These are phyloP conservation scores for Manacus vitellinus DNA, from an alignment of 2,113 vertebrate genomes.

Conservation along the genomic window DNA sequence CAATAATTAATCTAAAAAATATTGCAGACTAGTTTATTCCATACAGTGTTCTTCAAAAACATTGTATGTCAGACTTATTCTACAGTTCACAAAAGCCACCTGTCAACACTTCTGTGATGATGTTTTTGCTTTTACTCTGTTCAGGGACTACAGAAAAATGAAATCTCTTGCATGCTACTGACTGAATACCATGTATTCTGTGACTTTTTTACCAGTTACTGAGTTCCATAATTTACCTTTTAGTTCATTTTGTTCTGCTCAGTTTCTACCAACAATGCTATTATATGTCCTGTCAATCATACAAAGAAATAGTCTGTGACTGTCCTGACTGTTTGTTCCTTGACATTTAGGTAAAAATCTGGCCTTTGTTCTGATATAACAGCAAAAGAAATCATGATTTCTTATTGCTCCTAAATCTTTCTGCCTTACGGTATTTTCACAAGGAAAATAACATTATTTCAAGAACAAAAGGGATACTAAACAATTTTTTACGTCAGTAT, in stretches of 20 bases:
- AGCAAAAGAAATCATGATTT: neutral
- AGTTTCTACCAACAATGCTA: neutral
- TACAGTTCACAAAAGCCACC: neutral
- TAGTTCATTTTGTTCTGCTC: neutral
- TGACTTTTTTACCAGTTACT: neutral
- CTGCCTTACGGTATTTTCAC: neutral
- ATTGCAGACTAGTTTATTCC: neutral
- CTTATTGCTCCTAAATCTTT: neutral
- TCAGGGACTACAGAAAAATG: neutral
- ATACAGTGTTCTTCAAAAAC: neutral
- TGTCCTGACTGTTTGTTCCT: neutral
- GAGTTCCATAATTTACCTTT: neutral
- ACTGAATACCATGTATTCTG: neutral
- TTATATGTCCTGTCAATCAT: neutral
- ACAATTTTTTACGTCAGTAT: neutral
- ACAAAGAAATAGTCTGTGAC: neutral
- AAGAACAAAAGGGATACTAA: neutral
- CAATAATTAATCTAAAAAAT: conserved; percentile 32
- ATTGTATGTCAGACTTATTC: neutral
- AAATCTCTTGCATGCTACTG: neutral
- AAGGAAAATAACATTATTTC: neutral
- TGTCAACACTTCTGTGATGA: neutral
- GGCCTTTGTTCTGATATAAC: neutral
- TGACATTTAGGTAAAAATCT: neutral
- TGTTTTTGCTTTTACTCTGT: neutral